Evolutionary conservation across 2,113 vertebrate genomes (phyloP), one percentile per base, ranked within the genome.

Genomic region (Triplophysa rosa): DNA sequence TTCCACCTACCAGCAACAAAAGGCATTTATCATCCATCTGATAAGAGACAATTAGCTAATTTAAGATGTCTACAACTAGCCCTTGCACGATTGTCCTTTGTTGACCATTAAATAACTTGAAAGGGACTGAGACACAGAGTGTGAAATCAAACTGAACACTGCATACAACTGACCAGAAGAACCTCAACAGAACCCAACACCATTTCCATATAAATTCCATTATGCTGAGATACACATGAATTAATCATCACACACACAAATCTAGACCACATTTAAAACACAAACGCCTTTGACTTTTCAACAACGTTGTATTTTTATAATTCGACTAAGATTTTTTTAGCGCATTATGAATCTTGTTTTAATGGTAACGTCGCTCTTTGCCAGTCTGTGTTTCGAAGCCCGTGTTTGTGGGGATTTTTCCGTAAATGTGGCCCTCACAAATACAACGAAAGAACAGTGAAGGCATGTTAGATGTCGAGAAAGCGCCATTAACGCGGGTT

Each of bases 21-120:
- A 91, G 87, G 83, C 83, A 80, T 90, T 90, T 92, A 91, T 91
- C 90, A 83, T 84, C 56, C 52, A 86, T 84, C 87, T 77, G 45
- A 90, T 87, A 88, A 87, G 89, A 79, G 80, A 89, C 85, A 89
- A 73, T 29, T 80, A 77, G 87, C 67, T 49, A 87, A 92, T 91
- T 90, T 91, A 83, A 83, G 72, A 83, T 63, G 0, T 2, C 40
- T 1, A 80, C 74, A 17, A 37, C 83, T 83, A 87, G 89, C 84
- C 76, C 80, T 54, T 54, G 64, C 81, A 66, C 88, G 87, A 86
- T 87, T 87, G 78, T 79, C 78, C 78, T 87, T 87, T 86, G 88
- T 90, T 86, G 81, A 78, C 73, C 1, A 69, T 82, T 79, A 78
- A 83, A 83, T 85, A 68, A 87, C 81, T 85, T 82, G 70, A 86